Base-by-base conservation (phyloP, 2,888 invertebrate genomes). In the Emmelina monodactyla region DNA sequence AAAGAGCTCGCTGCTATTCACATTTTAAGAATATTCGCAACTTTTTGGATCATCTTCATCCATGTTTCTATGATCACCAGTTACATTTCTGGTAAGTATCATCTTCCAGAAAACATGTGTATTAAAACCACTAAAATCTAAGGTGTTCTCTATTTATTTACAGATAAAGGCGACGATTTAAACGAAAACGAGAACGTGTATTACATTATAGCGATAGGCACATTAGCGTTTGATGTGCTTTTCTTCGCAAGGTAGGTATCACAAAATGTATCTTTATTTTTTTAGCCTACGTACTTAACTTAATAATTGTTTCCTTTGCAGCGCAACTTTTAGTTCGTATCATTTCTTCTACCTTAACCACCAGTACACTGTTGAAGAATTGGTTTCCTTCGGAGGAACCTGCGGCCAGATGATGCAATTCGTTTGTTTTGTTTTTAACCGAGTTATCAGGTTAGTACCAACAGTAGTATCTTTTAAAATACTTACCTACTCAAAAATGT, bases 31-130 rank as follows among this genome's bases (percentile, higher is more conserved):
- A 82, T 87, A 11, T 51, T 85, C 2, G 84, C 86, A 30, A 84
- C 88, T 41, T 67, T 86, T 31, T 86, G 88, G 84, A 80, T 88
- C 6, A 85, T 88, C 42, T 76, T 84, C 37, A 72, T 85, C 4
- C 85, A 87, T 47, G 82, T 85, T 1, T 75, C 83, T 28, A 82
- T 87, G 19, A 73, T 87, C 11, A 82, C 85, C 13, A 85, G 84
- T 53, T 86, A 87, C 61, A 82, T 87, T 55, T 83, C 87, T 58
- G 83, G 83, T 83, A 57, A 46, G 45, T 41, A n/a, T n/a, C 9
- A 14, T 14, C 16, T 22, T 14, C 5, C 9, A 19, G 22, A 7
- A 16, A n/a, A 15, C 14, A 34, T 29, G 10, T 16, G 9, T 9
- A 5, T 9, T 19, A 19, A 19, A 6, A 6, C 9, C 9, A 5